Evolutionary conservation across 2,888 invertebrate genomes (phyloP), one percentile per base, ranked within the genome.

Genomic region (Embidobia sp.): DNA sequence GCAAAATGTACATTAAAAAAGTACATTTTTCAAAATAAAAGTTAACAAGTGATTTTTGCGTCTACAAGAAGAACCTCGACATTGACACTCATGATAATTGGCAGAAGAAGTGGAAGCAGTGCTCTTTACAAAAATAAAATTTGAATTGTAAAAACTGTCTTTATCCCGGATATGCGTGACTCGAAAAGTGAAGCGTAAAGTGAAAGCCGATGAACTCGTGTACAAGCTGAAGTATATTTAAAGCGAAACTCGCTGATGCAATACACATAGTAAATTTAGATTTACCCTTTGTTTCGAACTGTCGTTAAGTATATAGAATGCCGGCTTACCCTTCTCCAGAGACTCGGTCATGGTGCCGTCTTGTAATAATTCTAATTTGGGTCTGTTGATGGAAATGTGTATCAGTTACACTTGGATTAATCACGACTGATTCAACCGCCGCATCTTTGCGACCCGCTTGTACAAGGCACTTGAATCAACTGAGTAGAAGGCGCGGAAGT

Each of bases 261-360:
- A 64, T 22, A 22, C 4, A 19, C 10, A 10, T 3, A 33, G 19
- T 48, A 59, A 59, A 74, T 44, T 66, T 72, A 57, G 63, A 63
- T 18, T 22, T 16, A 53, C 37, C n/a, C n/a, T n/a, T n/a, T n/a
- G n/a, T n/a, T n/a, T n/a, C n/a, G n/a, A n/a, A n/a, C n/a, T n/a
- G n/a, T n/a, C n/a, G n/a, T n/a, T n/a, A n/a, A n/a, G n/a, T n/a
- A 16, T 15, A 7, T 19, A 29, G 22, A 33, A 57, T 18, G 44
- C 27, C 53, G 59, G 31, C 67, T 59, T 40, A 74, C 74, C 67
- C 74, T 74, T 74, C 66, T 66, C 42, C 31, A 10, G 11, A 7
- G 64, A 15, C 18, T 66, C 67, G 29, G 74, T 26, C 74, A 61
- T 74, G 4, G 40, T 13, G 37, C 15, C 11, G n/a, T 37, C 15